Evolutionary conservation across 2,888 invertebrate genomes (phyloP).

Genomic region (Luperina nickerlii): DNA sequence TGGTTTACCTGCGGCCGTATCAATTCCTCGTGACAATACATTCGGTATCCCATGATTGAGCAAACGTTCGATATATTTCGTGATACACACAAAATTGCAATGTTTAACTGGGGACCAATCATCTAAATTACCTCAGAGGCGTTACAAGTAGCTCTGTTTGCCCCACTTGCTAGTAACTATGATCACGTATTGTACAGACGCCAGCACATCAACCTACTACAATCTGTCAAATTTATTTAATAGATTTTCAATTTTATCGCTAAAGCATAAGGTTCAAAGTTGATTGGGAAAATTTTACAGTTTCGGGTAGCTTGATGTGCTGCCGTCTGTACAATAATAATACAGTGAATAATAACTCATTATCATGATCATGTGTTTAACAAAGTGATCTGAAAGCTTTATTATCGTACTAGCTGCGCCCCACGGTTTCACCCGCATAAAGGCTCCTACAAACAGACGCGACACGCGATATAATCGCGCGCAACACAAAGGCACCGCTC

Average conservation of each 20-base stretch:
- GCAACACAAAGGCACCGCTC: too few species aligned
- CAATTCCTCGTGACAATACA: slow-evolving; percentile 21
- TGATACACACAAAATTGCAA: slow-evolving; percentile 35
- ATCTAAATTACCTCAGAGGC: slow-evolving; percentile 7
- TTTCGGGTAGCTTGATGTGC: too few species aligned
- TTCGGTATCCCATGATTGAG: slow-evolving; percentile 26
- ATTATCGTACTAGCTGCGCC: not conserved
- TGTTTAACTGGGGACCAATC: slow-evolving; percentile 26
- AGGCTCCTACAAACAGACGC: too few species aligned
- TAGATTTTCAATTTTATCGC: too few species aligned
- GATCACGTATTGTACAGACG: slow-evolving; percentile 13
- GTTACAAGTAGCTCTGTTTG: slow-evolving; percentile 32
- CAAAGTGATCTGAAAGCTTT: not conserved
- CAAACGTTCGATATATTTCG: slow-evolving; percentile 22
- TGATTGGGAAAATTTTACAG: too few species aligned
- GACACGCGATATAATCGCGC: too few species aligned
- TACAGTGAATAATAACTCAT: slow-evolving; percentile 6
- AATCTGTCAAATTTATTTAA: too few species aligned
- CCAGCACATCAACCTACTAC: too few species aligned
- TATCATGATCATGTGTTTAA: not conserved
- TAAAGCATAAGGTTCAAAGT: too few species aligned
- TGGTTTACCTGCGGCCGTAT: not conserved
- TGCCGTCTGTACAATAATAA: slow-evolving; percentile 13
- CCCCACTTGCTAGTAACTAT: slow-evolving; percentile 8
- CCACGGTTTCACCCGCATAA: too few species aligned